Percentiles rank a stretch among this genome's conserved stretches.
Evolutionary conservation across 1,140 invertebrate genomes (phyloP).

Genomic region (Drosophila ironensis): DNA sequence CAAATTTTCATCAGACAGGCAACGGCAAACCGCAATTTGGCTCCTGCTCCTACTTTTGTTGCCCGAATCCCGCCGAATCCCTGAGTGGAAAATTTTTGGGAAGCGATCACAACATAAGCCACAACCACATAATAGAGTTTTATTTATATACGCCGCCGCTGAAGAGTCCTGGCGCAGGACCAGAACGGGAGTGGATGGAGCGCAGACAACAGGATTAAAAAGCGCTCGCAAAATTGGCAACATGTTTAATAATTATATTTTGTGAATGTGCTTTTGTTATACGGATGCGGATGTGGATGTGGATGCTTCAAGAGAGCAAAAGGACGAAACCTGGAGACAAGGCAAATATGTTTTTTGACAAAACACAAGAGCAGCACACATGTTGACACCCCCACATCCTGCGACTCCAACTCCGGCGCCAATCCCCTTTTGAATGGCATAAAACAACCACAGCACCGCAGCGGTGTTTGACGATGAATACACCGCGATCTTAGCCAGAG

Average conservation of each 20-base stretch:
- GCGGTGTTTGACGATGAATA: constrained; percentile 67
- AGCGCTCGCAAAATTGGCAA: constrained; percentile 79
- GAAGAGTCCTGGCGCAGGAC: not conserved
- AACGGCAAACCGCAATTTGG: constrained; percentile 33
- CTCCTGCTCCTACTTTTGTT: not conserved
- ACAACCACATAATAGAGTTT: constrained; percentile 75
- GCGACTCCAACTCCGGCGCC: not conserved
- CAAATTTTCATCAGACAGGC: constrained; percentile 21
- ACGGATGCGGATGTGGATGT: constrained; percentile 16
- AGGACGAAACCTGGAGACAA: constrained; percentile 42
- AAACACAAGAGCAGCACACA: constrained; percentile 77
- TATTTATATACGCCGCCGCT: constrained; percentile 40
- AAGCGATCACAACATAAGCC: constrained; percentile 68
- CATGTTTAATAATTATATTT: constrained; percentile 81
- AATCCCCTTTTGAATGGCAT: constrained; percentile 55
- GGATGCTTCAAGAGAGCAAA: constrained; percentile 12
- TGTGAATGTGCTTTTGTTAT: constrained; percentile 69
- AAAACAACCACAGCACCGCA: constrained; percentile 78
- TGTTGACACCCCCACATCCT: constrained; percentile 49
- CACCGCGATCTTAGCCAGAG: not conserved
- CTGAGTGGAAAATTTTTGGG: constrained; percentile 49
- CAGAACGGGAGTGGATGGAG: constrained; percentile 9
- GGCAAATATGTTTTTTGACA: constrained; percentile 78
- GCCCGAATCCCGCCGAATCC: not conserved
- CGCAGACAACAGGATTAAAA: constrained; percentile 77